Evolutionary conservation across 2,113 vertebrate genomes (phyloP), one percentile per base, ranked within the genome.

Genomic region (Boleophthalmus pectinirostris): DNA sequence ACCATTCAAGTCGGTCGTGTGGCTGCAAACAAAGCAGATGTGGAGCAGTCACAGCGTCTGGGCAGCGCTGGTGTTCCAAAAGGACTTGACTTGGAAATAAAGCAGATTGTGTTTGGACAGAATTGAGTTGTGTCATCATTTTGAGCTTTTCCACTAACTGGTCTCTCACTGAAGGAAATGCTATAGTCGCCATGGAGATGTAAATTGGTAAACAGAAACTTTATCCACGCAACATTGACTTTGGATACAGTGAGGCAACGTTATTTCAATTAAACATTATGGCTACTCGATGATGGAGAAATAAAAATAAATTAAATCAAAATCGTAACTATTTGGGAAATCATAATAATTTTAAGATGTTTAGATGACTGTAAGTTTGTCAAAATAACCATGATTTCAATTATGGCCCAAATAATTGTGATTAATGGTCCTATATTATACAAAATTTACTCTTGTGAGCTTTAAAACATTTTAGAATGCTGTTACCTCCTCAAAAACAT

Each of bases 51-150:
- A 68, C 70, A 67, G 61, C 72, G 80, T 81, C 71, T 82, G 57
- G 81, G 79, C 79, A 46, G 57, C 14, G 69, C 80, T 74, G 23
- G 65, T 51, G 73, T 79, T 77, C 68, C 80, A 53, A 38, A 78
- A 82, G 68, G 54, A 46, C 38, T 79, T 61, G 21, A 29, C 43
- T 38, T 38, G 53, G 70, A 82, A 80, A 68, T 74, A 57, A 63
- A 82, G 51, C 0, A 58, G 33, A 74, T 70, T 65, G 64, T 65
- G 45, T 79, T 78, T 53, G 45, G 60, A 72, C 43, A 47, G 74
- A 78, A 75, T 29, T 4, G 29, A 2, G 29, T 16, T 5, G 72
- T 74, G 66, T 69, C 24, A 56, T 56, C 63, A 67, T 74, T 78
- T 79, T 54, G 63, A 51, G 56, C 51, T 74, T 24, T 56, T 54